Base-by-base conservation (phyloP, 2,113 vertebrate genomes). In the Ameiurus melas region DNA sequence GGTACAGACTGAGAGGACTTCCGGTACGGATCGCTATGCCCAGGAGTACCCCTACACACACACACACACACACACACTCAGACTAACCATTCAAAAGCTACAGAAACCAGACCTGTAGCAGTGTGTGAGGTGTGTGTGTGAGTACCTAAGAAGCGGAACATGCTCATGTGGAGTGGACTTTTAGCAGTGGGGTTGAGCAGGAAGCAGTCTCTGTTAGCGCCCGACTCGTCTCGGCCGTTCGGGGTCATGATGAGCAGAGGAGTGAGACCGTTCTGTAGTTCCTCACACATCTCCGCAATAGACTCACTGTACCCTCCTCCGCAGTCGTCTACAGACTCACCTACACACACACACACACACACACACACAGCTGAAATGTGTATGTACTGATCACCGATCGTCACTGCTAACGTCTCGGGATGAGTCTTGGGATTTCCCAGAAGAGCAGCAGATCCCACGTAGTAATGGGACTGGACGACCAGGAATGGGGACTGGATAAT, bases 231-330 rank as follows among this genome's bases (percentile, higher is more conserved):
- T 82, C 98, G 96, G 25, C 98, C 98, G 5, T 99, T 99, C 51
- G 98, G 98, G 0, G 98, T 99, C 88, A 99, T 98, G 12, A 99
- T 99, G 91, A 99, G 95, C 70, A 99, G 96, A 0, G 98, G 98
- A 0, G 98, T 99, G 91, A 99, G 95, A 1, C 98, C 97, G 7
- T 99, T 99, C 95, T 99, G 98, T 88, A 99, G 96, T 93, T 99
- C 98, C 91, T 99, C 98, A 0, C 98, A 99, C 97, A 99, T 99
- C 93, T 99, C 98, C 0, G 98, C 98, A 30, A 99, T 99, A 55
- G 98, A 99, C 93, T 99, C 98, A 8, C 98, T 99, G 90, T 99
- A 99, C 89, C 98, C 98, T 5, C 98, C 98, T 6, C 98, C 98
- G 1, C 98, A 99, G 90, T 99, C 98, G 79, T 99, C 98, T 93